Percentiles rank a stretch among this genome's conserved stretches.
Conservation (phyloP, 23 tunicate genomes). For the Corella eumyota region DNA sequence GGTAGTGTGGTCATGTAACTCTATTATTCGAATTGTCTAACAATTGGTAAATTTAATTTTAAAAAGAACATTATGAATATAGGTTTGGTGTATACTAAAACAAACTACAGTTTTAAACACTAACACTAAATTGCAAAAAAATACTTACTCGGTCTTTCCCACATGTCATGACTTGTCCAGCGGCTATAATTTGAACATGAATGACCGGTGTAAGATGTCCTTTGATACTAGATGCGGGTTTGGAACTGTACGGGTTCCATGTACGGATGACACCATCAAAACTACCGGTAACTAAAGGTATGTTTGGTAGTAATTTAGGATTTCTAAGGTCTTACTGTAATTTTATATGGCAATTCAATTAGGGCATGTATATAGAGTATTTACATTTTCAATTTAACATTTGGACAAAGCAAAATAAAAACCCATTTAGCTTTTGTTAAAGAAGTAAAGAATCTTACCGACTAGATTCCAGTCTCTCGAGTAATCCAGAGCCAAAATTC, state of each 20-base stretch:
- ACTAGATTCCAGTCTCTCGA: slow-evolving; percentile 80
- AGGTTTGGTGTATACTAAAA: neutral
- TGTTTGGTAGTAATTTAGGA: neutral
- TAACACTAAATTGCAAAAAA: no score
- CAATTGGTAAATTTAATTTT: neutral
- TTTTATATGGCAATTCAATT: no score
- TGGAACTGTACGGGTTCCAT: slow-evolving; percentile 75
- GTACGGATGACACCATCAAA: slow-evolving; percentile 78
- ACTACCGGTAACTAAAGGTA: slow-evolving; percentile 69
- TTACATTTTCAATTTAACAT: no score
- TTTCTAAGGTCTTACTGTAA: no score
- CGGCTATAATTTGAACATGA: slow-evolving; percentile 37
- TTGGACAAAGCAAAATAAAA: no score
- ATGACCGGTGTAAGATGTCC: slow-evolving; percentile 54
- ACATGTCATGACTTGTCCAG: slow-evolving; percentile 52
- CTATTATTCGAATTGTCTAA: slow-evolving; percentile 52
- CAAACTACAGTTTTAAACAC: neutral
- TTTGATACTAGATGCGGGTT: slow-evolving; percentile 57
- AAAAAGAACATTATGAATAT: neutral
- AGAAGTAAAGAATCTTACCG: slow-evolving; percentile 24
- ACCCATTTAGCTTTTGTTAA: no score
- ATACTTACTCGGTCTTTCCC: slow-evolving; percentile 45
- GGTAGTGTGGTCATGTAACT: slow-evolving; percentile 58
- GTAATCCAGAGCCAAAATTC: slow-evolving; percentile 67
- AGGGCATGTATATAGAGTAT: no score